Evolutionary conservation across 1,140 invertebrate species (phyloP).

Genomic region (Cydia strobilella): DNA sequence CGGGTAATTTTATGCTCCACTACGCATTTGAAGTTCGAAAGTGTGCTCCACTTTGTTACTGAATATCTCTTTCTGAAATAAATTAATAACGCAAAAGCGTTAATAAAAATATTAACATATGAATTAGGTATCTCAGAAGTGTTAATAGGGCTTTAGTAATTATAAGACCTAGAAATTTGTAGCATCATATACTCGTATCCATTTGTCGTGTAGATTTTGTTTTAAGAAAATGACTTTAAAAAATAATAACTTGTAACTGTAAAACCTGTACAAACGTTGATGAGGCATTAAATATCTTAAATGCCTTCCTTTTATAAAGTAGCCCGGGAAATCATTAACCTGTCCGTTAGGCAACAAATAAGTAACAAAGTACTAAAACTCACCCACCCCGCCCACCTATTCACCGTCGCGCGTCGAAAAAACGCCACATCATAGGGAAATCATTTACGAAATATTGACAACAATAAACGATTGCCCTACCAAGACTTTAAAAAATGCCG

Average conservation of each 20-base stretch:
- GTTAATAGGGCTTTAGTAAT: neutral
- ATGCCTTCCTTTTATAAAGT: slow-evolving; percentile 3
- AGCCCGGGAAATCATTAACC: slow-evolving; percentile 52
- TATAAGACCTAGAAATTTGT: neutral
- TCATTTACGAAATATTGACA: slow-evolving; percentile 79
- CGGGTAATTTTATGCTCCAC: slow-evolving; percentile 26
- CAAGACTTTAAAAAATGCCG: slow-evolving; percentile 77
- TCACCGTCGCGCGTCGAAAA: slow-evolving; percentile 56
- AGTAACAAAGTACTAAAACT: slow-evolving; percentile 69
- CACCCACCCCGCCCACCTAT: slow-evolving; percentile 55
- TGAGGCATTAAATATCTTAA: slow-evolving; percentile 12
- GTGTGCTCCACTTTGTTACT: slow-evolving; percentile 28
- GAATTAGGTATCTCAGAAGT: neutral
- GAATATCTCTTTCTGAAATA: neutral
- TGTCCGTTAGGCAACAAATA: slow-evolving; percentile 77
- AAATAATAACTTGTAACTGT: neutral
- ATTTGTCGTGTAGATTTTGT: no score
- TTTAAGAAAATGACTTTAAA: neutral
- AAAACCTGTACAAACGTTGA: neutral
- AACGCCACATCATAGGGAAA: slow-evolving; percentile 74
- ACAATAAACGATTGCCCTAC: slow-evolving; percentile 71
- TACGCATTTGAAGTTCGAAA: slow-evolving; percentile 24
- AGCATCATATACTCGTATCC: no score
- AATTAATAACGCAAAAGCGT: neutral
- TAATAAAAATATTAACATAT: no score